phyloP scores from a whole-genome alignment of 1,140 invertebrate genomes.

The Cotesia glomerata region DNA sequence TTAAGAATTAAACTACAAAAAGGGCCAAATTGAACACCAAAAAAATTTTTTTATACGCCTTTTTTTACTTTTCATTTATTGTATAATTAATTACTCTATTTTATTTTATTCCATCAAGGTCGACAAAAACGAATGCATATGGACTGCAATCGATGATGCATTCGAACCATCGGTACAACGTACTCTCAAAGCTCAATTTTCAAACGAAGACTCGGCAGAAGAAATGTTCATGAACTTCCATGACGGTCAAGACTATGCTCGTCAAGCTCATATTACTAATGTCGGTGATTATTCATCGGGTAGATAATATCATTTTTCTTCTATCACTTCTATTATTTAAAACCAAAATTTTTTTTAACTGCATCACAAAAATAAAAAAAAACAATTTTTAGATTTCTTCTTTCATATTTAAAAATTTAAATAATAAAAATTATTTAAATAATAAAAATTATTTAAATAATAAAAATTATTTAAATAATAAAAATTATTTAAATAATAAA shows the following conservation, averaged over 20 bases:
- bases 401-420: too few species aligned
- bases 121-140: constrained; percentile 58
- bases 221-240: constrained; percentile 60
- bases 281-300: constrained; percentile 4
- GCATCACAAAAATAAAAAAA: too few species aligned
- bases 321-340: too few species aligned
- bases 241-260: constrained; percentile 47
- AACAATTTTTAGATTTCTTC: too few species aligned
- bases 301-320: not conserved
- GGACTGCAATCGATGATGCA: constrained; percentile 62
- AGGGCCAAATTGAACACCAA: too few species aligned
- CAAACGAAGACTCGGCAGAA: constrained; percentile 50
- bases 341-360: too few species aligned
- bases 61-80: not conserved
- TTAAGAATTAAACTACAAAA: too few species aligned
- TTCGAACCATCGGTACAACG: constrained; percentile 53
- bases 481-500: too few species aligned
- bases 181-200: constrained; percentile 61
- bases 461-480: too few species aligned
- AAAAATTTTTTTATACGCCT: too few species aligned
- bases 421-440: too few species aligned
- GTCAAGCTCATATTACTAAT: constrained; percentile 37
- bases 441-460: too few species aligned
- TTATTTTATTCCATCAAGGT: constrained; percentile 45
- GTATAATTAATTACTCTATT: constrained; percentile 25